Evolutionary conservation across 1,140 invertebrate genomes (phyloP), one percentile per base, ranked within the genome.

Genomic region (Sitophilus oryzae): DNA sequence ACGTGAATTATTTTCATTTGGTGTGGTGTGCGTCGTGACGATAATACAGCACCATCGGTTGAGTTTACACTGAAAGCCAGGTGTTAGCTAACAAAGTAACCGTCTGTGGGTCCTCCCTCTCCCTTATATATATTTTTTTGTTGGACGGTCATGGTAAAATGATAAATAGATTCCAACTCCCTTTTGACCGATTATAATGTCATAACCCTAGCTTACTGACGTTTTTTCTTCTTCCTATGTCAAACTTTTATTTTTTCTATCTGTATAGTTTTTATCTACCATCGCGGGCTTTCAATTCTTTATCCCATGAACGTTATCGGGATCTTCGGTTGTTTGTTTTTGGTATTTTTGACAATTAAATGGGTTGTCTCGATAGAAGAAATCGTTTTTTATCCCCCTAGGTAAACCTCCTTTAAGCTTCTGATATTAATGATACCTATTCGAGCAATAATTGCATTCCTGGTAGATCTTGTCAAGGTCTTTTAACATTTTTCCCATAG

Each of bases 151-250:
- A 64, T 60, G 52, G 52, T 22, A 56, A 57, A 60, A 65, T 66
- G 65, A 66, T 66, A 65, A 65, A 66, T 66, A 59, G 55, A 63
- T 54, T 58, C 57, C 43, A 35, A 62, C 47, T 59, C 59, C 55
- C 61, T 62, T 58, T 59, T 65, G 61, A 63, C 58, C 61, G 63
- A 63, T 63, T 63, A 63, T 56, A 59, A 56, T 62, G 60, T 62
- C 54, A 57, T 60, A 57, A 53, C 53, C 54, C 54, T 57, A 57
- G 51, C 48, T 57, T 52, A 47, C 41, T 56, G 53, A 56, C 46
- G 46, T 56, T 56, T 54, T 56, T 56, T 38, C 52, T 50, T 44
- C 43, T 40, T 44, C 50, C 18, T 44, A 44, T 15, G 18, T 34
- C 14, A 25, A 46, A 35, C 16, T 46, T 53, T 20, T 41, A 46